phyloP scores from a whole-genome alignment of 2,888 invertebrate species.

The Nomada goodeniana region DNA sequence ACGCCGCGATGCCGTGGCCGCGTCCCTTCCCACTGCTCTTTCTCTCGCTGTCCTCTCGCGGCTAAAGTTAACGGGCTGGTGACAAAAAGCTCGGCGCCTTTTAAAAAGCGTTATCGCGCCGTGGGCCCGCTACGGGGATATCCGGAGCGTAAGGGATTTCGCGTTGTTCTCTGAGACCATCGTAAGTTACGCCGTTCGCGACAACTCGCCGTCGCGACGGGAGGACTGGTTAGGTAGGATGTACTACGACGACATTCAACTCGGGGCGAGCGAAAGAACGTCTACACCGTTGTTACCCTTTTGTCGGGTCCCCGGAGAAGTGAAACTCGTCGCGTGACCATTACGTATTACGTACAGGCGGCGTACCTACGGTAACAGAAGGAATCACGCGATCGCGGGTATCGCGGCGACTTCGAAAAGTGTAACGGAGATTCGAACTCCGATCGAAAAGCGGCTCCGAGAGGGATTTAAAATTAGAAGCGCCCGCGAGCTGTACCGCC shows the following conservation, averaged over 20 bases:
- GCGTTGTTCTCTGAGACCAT: background rate
- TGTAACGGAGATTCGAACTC: slow-evolving; percentile 13
- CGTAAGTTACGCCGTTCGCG: background rate
- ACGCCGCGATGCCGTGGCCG: background rate
- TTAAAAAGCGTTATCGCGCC: slow-evolving; percentile 17
- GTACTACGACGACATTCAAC: background rate
- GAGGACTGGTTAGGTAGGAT: background rate
- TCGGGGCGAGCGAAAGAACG: background rate
- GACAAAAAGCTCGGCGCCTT: background rate
- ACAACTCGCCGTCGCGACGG: background rate
- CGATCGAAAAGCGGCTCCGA: background rate
- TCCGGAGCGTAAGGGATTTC: slow-evolving; percentile 2
- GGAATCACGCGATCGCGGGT: slow-evolving; percentile 26
- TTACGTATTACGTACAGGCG: background rate
- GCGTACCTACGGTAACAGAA: background rate
- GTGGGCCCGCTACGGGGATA: background rate
- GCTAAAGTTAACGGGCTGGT: background rate
- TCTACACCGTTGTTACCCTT: background rate
- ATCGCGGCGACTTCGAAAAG: slow-evolving; percentile 8
- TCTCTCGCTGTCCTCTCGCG: background rate
- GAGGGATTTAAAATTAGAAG: background rate
- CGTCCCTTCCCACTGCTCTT: background rate
- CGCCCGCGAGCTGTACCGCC: background rate
- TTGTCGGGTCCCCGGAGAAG: background rate
- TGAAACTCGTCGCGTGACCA: slow-evolving; percentile 21